These are phyloP conservation scores for Daboia siamensis DNA, from an alignment of 2,113 vertebrate genomes.

Conservation along the genomic window DNA sequence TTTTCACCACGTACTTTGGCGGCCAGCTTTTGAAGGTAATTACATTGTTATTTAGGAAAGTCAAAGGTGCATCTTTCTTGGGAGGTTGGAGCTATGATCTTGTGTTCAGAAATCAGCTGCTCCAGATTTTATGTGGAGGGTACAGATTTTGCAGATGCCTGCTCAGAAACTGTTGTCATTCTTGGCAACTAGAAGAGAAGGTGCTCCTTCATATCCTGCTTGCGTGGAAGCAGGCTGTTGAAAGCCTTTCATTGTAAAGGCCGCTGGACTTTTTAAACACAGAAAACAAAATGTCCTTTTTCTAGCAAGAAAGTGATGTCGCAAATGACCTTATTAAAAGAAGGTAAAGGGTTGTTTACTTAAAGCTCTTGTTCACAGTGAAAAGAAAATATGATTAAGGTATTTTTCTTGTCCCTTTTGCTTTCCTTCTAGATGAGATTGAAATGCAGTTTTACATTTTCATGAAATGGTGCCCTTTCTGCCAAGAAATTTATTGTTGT, in stretches of 20 bases:
- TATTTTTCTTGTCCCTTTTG: slow-evolving; percentile 52
- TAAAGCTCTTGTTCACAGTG: slow-evolving; percentile 58
- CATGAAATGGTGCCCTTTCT: slow-evolving; percentile 68
- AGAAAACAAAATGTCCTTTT: slow-evolving; percentile 43
- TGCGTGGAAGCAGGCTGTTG: slow-evolving; percentile 1
- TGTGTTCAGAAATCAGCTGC: not conserved
- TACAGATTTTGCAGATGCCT: not conserved
- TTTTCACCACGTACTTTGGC: slow-evolving; percentile 62
- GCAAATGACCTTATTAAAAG: slow-evolving; percentile 72
- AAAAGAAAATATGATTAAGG: slow-evolving; percentile 53
- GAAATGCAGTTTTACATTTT: slow-evolving; percentile 66
- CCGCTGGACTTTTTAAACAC: slow-evolving; percentile 41
- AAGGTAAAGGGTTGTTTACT: slow-evolving; percentile 64
- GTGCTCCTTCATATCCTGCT: slow-evolving; percentile 19
- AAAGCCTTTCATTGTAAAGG: slow-evolving; percentile 31
- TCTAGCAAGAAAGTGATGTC: slow-evolving; percentile 61
- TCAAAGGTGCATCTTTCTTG: slow-evolving; percentile 63
- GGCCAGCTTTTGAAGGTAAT: slow-evolving; percentile 66
- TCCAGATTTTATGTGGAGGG: not conserved
- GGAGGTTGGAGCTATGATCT: slow-evolving; percentile 44
- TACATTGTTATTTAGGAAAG: slow-evolving; percentile 68
- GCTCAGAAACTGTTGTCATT: slow-evolving; percentile 51
- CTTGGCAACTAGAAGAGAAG: slow-evolving; percentile 35
- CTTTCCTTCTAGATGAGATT: slow-evolving; percentile 65
- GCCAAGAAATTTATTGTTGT: slow-evolving; percentile 68